A percentile compares a stretch with the other conserved stretches of the same genome.
These are phyloP conservation scores for Troides aeacus DNA, from an alignment of 2,888 invertebrate genomes.

Conservation along the genomic window DNA sequence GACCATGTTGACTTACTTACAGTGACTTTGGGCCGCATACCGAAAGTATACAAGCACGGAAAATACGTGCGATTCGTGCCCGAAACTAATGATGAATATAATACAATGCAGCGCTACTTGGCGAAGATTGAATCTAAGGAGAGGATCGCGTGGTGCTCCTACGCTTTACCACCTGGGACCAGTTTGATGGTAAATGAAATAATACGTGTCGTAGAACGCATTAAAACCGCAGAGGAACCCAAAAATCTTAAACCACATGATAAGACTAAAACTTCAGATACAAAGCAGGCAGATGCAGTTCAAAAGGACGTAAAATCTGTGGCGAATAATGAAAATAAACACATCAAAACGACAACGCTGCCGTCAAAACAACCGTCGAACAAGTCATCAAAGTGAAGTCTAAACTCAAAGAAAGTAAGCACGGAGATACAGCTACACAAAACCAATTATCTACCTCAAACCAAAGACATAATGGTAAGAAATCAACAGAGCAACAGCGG, in stretches of 20 bases:
- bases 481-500: neutral
- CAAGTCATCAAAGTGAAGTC: too few species aligned
- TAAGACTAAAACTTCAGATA: neutral
- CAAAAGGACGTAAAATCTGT: too few species aligned
- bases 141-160: slow-evolving; percentile 22
- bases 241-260: slow-evolving; percentile 8
- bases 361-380: too few species aligned
- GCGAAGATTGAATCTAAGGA: slow-evolving; percentile 18
- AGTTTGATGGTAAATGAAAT: slow-evolving; percentile 20
- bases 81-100: slow-evolving; percentile 16
- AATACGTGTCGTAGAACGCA: slow-evolving; percentile 14
- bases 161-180: slow-evolving; percentile 18
- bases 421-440: too few species aligned
- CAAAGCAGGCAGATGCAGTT: neutral
- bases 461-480: neutral
- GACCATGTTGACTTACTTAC: slow-evolving; percentile 19
- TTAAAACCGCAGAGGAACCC: slow-evolving; percentile 6
- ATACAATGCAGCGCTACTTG: slow-evolving; percentile 18
- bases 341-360: too few species aligned
- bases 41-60: slow-evolving; percentile 16
- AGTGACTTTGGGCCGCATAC: slow-evolving; percentile 10
- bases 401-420: too few species aligned
- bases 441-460: neutral
- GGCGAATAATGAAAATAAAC: too few species aligned
- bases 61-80: slow-evolving; percentile 21